Evolutionary conservation across 2,113 vertebrate genomes (phyloP), one percentile per base, ranked within the genome.

Genomic region (Cephalopterus ornatus): DNA sequence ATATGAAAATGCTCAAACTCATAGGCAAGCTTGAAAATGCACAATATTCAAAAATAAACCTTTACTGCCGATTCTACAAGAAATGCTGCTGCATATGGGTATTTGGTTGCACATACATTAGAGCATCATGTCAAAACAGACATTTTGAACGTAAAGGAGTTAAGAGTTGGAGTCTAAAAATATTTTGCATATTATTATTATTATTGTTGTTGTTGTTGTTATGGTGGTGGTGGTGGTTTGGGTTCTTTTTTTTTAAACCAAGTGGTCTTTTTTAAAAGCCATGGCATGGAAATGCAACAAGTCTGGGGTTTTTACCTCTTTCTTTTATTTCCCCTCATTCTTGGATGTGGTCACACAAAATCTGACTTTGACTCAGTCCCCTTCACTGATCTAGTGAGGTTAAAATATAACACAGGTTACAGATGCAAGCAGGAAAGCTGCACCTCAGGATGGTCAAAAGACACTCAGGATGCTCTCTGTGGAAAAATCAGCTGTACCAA

Each of bases 401-500:
- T 61, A 49, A 90, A 85, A 70, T 12, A 8, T 2, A 49, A 8
- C 20, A 32, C 32, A 46, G 7, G 20, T 61, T 35, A 39, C 6
- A 1, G 0, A n/a, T 30, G 41, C 11, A 37, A 49, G 50, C 19
- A 62, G 73, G 28, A 24, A 59, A 70, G 26, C 42, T 37, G 37
- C 87, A 33, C 46, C 75, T 71, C 28, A 6, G 23, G 46, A 18
- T 0, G 0, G 59, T 22, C 23, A 33, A 73, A 19, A 49, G 78
- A 18, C 28, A 55, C 5, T 14, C 21, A n/a, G 71, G 74, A 55
- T 47, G 46, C 17, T 68, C 58, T 70, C 42, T 56, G 39, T 14
- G 35, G 59, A 84, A 89, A 94, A 47, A 47, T 59, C 79, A 77
- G 62, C n/a, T 41, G 27, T 47, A 42, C 21, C 52, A 66, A 26